Conservation (phyloP, 2,113 vertebrate genomes). For the Lophius piscatorius region DNA sequence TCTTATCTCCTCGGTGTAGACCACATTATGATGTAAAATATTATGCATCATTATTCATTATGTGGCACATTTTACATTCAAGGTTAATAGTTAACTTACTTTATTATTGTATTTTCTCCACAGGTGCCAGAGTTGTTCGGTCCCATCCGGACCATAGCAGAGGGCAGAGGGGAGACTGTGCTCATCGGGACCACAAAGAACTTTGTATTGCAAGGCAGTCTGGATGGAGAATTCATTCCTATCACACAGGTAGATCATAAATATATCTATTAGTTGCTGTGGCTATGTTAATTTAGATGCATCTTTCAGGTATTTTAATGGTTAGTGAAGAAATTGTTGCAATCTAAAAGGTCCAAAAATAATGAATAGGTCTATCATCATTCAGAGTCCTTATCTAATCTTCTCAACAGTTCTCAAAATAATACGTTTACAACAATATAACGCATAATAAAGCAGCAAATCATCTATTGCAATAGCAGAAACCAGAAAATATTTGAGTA, state of each 20-base stretch:
- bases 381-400: too few relatives aligned
- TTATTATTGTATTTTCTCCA: not conserved
- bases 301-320: too few relatives aligned
- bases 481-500: too few relatives aligned
- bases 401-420: too few relatives aligned
- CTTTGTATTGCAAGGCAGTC: conserved; percentile 90
- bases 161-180: conserved; percentile 89
- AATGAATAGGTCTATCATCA: too few relatives aligned
- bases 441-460: too few relatives aligned
- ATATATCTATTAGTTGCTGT: not conserved
- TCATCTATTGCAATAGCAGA: too few relatives aligned
- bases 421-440: too few relatives aligned
- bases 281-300: not conserved
- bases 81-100: not conserved
- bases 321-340: too few relatives aligned
- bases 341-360: too few relatives aligned
- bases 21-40: not conserved
- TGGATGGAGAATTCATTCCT: conserved; percentile 89
- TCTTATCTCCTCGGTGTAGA: conserved; percentile 8
- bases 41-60: not conserved
- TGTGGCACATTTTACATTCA: not conserved
- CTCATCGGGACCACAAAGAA: conserved; percentile 96
- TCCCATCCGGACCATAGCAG: conserved; percentile 93
- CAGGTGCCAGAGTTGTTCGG: conserved; percentile 96
- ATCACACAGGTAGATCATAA: conserved; percentile 89